Evolutionary conservation across 2,888 invertebrate genomes (phyloP).

Genomic region (Geophilus truncorum): DNA sequence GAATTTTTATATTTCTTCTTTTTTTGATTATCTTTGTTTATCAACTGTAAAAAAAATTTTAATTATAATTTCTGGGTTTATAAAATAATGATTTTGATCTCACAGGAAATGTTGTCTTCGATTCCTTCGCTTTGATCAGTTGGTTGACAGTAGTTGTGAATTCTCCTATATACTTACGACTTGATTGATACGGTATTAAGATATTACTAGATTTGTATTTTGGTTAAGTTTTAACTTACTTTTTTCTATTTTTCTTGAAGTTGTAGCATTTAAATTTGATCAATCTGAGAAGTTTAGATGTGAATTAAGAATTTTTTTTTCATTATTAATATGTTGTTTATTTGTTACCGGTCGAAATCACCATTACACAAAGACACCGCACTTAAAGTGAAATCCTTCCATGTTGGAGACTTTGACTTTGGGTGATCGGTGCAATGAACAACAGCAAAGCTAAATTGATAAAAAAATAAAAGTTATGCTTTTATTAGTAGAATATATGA

Average conservation of each 20-base stretch:
- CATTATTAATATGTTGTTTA: too few species aligned
- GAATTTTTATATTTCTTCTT: conserved; percentile 51
- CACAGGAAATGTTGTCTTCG: conserved; percentile 40
- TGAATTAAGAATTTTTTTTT: not conserved
- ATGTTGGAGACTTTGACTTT: conserved; percentile 50
- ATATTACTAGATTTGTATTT: not conserved
- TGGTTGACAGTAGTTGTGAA: conserved; percentile 52
- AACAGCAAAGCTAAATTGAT: conserved; percentile 43
- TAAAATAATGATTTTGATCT: too few species aligned
- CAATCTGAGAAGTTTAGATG: conserved; percentile 44
- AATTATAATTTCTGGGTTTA: too few species aligned
- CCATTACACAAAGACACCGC: conserved; percentile 53
- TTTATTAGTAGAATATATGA: not conserved
- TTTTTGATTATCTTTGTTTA: conserved; percentile 50
- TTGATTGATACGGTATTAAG: conserved; percentile 32
- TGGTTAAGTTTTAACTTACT: not conserved
- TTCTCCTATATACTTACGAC: conserved; percentile 52
- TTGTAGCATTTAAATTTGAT: conserved; percentile 55
- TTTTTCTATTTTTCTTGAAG: conserved; percentile 53
- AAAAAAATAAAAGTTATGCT: not conserved
- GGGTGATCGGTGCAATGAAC: conserved; percentile 52
- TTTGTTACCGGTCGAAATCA: conserved; percentile 50
- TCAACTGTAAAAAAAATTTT: conserved; percentile 42
- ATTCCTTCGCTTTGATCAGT: conserved; percentile 37
- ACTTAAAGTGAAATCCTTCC: conserved; percentile 51